Base-by-base conservation (phyloP, 2,888 invertebrate genomes). In the Capitulum mitella region DNA sequence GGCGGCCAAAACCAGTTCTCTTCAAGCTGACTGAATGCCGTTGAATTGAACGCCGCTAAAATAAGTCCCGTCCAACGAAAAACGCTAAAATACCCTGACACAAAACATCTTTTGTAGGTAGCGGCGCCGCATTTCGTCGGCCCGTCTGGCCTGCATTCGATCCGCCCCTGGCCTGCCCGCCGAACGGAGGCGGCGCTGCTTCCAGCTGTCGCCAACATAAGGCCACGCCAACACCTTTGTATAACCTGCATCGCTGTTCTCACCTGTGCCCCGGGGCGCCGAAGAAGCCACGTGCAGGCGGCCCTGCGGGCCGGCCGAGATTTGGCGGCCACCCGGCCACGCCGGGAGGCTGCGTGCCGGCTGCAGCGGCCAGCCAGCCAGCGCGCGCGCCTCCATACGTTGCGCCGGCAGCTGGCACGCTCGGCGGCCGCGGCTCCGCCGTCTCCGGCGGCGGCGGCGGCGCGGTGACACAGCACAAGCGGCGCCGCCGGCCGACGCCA, bases 211-310 rank as follows among this genome's bases (percentile, higher is more conserved):
- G 70, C 70, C 40, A 70, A 70, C 70, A 70, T 70, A 70, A 70
- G 8, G 22, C 37, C 22, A 10, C 70, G 40, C 70, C 37, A 70
- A 70, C 70, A 70, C 70, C 70, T 70, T 70, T 70, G 70, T 70
- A 70, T 70, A 70, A 37, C 70, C 70, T 70, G 37, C 70, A 70
- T 37, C n/a, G 70, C 37, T 22, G 70, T 70, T 37, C 70, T 70
- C 70, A 70, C 70, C 70, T 70, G 70, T 40, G 70, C 40, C 64
- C 40, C 3, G 26, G 1, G 70, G 70, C 37, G 70, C 10, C 37
- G 70, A 37, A 70, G 70, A 70, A 70, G 70, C 70, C 70, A 70
- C 70, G 70, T 70, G 70, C 70, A 70, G 26, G 70, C 70, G 37
- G 3, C 37, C n/a, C 10, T 12, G 12, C 26, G 70, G 40, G 40